Base-by-base conservation (phyloP, 1,140 invertebrate genomes). In the Zaprionus inermis region DNA sequence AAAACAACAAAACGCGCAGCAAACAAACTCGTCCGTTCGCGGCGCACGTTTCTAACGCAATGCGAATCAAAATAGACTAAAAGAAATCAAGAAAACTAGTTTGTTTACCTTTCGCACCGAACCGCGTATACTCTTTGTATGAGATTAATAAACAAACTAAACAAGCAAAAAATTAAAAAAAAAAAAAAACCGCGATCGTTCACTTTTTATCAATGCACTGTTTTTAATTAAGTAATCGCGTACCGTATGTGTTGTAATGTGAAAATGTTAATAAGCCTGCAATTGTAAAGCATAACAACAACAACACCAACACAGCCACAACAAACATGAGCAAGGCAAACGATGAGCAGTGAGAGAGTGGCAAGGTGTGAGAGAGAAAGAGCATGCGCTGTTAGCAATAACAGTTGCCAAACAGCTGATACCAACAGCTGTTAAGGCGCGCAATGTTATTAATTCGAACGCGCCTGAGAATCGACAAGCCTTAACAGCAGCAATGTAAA, bases 71-170 rank as follows among this genome's bases (percentile, higher is more conserved):
- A 61, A 56, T 49, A 60, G 56, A 34, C 12, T n/a, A 46, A 30
- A 60, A 12, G 65, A 46, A 72, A 73, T 38, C 71, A 69, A 73
- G 57, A 73, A 69, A 69, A 18, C n/a, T 49, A 32, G 16, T 6
- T 38, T n/a, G 5, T 1, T 1, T 4, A 2, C 6, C 10, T 10
- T 5, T 10, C 16, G 30, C 36, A 61, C 56, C 65, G 65, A 61
- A 34, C 4, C 10, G 7, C 14, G 16, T 18, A 38, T 73, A 61
- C 71, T 28, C 71, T 73, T 28, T 14, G 4, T 3, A 14, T 24
- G n/a, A 32, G n/a, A 9, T 16, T n/a, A n/a, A 55, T 10, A 44
- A 30, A 14, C 14, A 44, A 57, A 52, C 10, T 22, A 0, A 28
- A 28, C 24, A 28, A 28, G 24, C 24, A 28, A 28, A 28, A 28